Conservation (phyloP, 2,113 vertebrate genomes). For the Myrmophylax atrothorax region DNA sequence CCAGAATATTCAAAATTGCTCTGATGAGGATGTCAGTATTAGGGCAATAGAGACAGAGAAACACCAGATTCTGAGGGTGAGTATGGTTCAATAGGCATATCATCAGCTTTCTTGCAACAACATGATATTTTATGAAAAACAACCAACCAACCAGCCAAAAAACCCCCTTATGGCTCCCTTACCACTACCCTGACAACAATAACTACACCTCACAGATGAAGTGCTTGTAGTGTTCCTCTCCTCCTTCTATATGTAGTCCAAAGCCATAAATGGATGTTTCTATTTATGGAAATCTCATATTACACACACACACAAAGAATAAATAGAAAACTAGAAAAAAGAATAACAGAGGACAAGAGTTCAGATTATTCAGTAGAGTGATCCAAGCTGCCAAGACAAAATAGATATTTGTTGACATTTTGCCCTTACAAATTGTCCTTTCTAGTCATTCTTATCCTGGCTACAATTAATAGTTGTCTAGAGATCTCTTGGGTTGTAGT, state of each 20-base stretch:
- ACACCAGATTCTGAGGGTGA: not conserved
- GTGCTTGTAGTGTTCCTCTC: not conserved
- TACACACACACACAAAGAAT: not conserved
- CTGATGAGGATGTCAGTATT: not conserved
- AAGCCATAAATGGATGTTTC: not conserved
- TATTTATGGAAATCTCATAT: not conserved
- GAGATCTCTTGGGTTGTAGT: not conserved
- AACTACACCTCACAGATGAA: not conserved
- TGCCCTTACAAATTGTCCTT: not conserved
- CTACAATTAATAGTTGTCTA: not conserved
- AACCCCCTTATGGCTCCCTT: not conserved
- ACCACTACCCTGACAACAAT: not conserved
- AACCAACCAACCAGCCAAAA: not conserved
- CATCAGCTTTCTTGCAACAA: not conserved
- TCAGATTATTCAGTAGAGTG: not conserved
- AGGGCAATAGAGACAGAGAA: not conserved
- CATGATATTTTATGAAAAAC: not conserved
- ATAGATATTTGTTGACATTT: not conserved
- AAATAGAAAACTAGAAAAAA: not conserved
- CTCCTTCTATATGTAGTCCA: not conserved
- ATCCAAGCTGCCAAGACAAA: not conserved
- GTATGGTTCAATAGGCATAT: not conserved
- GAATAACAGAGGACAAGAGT: not conserved
- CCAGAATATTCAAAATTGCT: not conserved
- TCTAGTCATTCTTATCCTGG: not conserved